Evolutionary conservation across 2,888 invertebrate species (phyloP), one percentile per base, ranked within the genome.

Genomic region (Brachypalpus laphriformis): DNA sequence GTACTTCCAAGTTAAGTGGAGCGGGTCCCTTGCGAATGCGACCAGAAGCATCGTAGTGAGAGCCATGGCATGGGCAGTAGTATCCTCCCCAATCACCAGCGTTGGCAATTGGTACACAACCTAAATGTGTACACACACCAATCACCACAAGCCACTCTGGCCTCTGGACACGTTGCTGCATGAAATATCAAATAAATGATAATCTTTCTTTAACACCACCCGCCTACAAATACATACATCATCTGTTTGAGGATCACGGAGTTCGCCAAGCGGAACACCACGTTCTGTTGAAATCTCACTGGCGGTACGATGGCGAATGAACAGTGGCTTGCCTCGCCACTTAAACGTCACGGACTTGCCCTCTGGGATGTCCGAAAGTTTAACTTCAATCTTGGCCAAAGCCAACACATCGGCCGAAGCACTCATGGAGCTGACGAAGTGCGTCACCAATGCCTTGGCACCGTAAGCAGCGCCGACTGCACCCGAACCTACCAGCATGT

Each of bases 31-130:
- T 99, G 87, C 99, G 96, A 90, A 99, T 99, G 88, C 99, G 95
- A 1, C 99, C 99, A 14, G 99, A 97, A 0, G 97, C 97, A 92
- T 99, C 99, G 92, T 99, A 99, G 92, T 99, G 99, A 45, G 99
- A 99, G 40, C 99, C 99, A 91, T 99, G 99, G 93, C 99, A 99
- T 0, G 99, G 99, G 90, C 99, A 99, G 93, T 99, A 99, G 92
- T 99, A 99, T 59, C 99, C 99, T 22, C 98, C 98, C 91, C 94
- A 99, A 89, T 99, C 98, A 65, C 97, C 97, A 68, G 97, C 94
- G 91, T 97, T 97, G 18, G 98, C 96, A 83, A 99, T 97, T 31
- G 99, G 99, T 75, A 99, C 98, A 93, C 99, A 99, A 68, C 99
- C 98, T 88, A 99, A 93, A 93, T 99, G 98, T 65, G 98, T 99